Evolutionary conservation across 2,888 invertebrate species (phyloP).

Genomic region (Omphaloscelis lunosa): DNA sequence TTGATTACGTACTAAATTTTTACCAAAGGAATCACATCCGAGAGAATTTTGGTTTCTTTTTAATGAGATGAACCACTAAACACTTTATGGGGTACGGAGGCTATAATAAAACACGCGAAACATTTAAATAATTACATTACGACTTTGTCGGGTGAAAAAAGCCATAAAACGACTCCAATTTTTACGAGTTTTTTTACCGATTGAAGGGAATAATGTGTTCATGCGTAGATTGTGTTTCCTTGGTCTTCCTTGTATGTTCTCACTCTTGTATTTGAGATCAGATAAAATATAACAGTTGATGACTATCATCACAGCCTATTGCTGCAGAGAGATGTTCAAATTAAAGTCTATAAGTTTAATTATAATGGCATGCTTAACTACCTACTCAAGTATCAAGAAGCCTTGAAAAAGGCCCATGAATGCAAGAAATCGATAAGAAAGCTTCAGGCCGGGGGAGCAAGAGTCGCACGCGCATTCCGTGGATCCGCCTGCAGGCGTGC

Average conservation of each 20-base stretch:
- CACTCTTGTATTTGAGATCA: conserved; percentile 25
- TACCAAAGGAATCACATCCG: conserved; percentile 40
- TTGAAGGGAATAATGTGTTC: conserved; percentile 50
- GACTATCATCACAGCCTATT: background rate
- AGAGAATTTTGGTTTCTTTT: conserved; percentile 44
- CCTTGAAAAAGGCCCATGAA: background rate
- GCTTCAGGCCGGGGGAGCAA: background rate
- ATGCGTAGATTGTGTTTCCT: conserved; percentile 49
- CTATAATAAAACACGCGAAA: conserved; percentile 68
- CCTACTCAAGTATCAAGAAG: background rate
- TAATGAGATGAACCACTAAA: conserved; percentile 65
- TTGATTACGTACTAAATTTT: conserved; percentile 56
- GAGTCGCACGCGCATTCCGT: background rate
- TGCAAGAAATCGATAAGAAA: background rate
- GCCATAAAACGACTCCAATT: conserved; percentile 60
- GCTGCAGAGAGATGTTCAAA: background rate
- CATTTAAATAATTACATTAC: conserved; percentile 70
- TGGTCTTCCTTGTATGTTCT: conserved; percentile 27
- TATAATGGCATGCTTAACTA: no score
- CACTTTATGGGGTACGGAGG: conserved; percentile 63
- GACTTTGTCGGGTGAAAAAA: conserved; percentile 62
- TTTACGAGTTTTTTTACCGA: conserved; percentile 60
- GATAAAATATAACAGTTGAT: conserved; percentile 30
- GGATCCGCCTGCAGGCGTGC: no score
- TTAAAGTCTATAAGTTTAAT: background rate